Evolutionary conservation across 2,113 vertebrate species (phyloP), one percentile per base, ranked within the genome.

Genomic region (Camelus bactrianus): DNA sequence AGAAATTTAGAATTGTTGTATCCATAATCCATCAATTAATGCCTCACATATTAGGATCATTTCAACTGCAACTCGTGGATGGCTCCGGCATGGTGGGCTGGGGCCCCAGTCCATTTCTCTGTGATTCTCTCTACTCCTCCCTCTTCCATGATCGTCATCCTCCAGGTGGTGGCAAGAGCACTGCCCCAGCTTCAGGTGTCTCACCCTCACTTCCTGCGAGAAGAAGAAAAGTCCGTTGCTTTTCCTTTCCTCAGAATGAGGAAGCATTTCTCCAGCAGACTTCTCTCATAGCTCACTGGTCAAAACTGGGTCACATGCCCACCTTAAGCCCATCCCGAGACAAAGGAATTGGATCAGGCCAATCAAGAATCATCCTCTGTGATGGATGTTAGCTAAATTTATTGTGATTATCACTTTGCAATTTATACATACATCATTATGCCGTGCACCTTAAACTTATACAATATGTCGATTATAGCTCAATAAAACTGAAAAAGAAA

Each of bases 61-160:
- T 72, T 38, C 35, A 11, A 0, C 5, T 13, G 56, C 50, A n/a
- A 8, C 1, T 6, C 15, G 42, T 28, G 38, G 3, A 3, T 14
- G n/a, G 65, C 58, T 42, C 42, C 6, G 11, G 42, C 35, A 0
- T 13, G 17, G 20, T 1, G 48, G 8, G 26, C 32, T 16, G 2
- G 42, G 88, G 70, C 48, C 46, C 30, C 11, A 38, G 14, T 9
- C 32, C 28, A 4, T 11, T 80, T 60, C 60, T 80, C 42, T 12
- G 16, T 1, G 11, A 19, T 17, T 56, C 77, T 91, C 22, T 32
- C 13, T 4, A 19, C 48, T 4, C 19, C 12, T n/a, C 65, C 4
- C 0, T 30, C 20, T 12, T 48, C 32, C 84, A 30, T 11, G 8
- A 82, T 8, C 72, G 80, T 56, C 3, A 6, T 24, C 46, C 24